Base-by-base conservation (phyloP, 1,140 invertebrate genomes). In the Sesamia nonagrioides region DNA sequence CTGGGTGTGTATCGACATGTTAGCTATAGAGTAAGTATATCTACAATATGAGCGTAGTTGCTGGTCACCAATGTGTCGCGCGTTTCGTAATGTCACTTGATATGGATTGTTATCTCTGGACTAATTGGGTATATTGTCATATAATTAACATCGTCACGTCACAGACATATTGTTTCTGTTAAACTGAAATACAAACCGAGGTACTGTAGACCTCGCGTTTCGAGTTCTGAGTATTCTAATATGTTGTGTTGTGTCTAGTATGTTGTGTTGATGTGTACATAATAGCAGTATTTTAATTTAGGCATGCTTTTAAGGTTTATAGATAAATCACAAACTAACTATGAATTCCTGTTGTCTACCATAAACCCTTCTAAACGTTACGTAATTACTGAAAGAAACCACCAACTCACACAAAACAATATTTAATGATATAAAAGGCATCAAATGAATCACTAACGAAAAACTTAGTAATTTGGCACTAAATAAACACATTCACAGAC, bases 381-480 rank as follows among this genome's bases (percentile, higher is more conserved):
- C 1, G 27, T 27, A 11, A 6, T 15, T 50, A 45, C 56, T 5
- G 3, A 42, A 45, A 50, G 11, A 35, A 18, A 75, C 54, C 18
- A 50, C 6, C 8, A 17, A 17, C 50, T 48, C 9, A 45, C 13
- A 61, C 27, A 33, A 50, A 54, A 33, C 45, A 63, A 75, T 33
- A 48, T 75, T 75, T 75, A 50, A 35, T 75, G 8, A 61, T 21
- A 61, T 18, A 48, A 60, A 75, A 45, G 33, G 56, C 15, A n/a
- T 27, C 35, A 45, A 74, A 48, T 48, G 8, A 27, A 63, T 18
- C 42, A 37, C 61, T 18, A n/a, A n/a, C 33, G 18, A 21, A 18
- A n/a, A 42, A 77, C 73, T 58, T 74, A 54, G 76, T 85, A 87
- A 86, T 87, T 89, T 89, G 86, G 86, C 86, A 88, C 86, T 74